These are phyloP conservation scores for Melanotaenia parkinsoni DNA, from an alignment of 2,797 vertebrate genomes.

Conservation along the genomic window DNA sequence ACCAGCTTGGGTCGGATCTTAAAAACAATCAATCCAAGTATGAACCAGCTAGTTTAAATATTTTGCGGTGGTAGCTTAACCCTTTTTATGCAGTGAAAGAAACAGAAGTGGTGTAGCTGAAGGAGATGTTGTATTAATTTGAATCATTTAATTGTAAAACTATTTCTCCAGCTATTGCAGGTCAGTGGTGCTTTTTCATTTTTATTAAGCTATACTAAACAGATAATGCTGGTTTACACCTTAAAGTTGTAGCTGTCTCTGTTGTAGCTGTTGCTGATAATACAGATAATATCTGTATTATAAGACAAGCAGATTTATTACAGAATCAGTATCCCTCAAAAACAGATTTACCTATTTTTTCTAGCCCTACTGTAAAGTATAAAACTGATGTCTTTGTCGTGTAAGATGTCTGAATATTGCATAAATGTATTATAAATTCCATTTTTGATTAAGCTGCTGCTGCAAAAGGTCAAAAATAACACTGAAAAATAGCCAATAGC, in stretches of 20 bases:
- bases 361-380: not conserved
- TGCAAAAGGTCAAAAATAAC: conserved; percentile 8
- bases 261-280: not conserved
- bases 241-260: not conserved
- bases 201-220: not conserved
- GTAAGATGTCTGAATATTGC: conserved; percentile 9
- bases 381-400: conserved; percentile 18
- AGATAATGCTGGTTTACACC: not conserved
- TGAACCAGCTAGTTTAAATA: not conserved
- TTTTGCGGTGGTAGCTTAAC: not conserved
- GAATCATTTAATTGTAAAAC: not conserved
- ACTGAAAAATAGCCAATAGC: conserved; percentile 18
- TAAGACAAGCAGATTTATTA: not conserved
- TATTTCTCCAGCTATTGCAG: not conserved
- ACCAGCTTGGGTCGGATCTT: not conserved
- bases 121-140: not conserved
- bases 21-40: not conserved
- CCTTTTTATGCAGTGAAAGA: not conserved
- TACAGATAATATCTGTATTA: not conserved
- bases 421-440: conserved; percentile 5
- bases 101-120: not conserved
- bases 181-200: not conserved
- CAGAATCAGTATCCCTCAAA: not conserved
- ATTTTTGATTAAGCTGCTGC: conserved; percentile 7
- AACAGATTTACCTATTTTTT: not conserved